Conservation (phyloP, 2,113 vertebrate species). For the Andinoacara biseriatus region DNA sequence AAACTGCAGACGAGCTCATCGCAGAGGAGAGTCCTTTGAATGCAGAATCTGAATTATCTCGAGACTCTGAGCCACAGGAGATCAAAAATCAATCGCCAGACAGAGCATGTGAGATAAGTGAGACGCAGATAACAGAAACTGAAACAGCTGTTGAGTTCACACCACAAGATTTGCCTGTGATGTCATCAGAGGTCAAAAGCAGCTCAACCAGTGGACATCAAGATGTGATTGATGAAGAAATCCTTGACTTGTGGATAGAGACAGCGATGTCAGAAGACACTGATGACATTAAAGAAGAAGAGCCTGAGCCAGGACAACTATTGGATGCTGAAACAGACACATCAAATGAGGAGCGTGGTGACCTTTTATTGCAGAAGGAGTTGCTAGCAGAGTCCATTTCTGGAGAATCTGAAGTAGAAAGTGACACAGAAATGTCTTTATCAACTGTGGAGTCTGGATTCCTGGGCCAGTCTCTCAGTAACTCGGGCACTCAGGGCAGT, state of each 20-base stretch:
- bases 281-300: neutral
- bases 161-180: neutral
- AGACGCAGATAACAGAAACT: neutral
- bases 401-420: slow-evolving; percentile 11
- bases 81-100: neutral
- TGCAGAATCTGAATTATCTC: neutral
- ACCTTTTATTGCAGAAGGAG: slow-evolving; percentile 6
- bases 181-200: neutral
- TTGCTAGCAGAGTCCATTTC: neutral
- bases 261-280: slow-evolving; percentile 1
- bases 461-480: slow-evolving; percentile 16
- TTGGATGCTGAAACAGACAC: neutral
- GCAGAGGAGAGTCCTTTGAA: neutral
- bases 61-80: neutral
- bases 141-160: neutral
- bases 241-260: slow-evolving; percentile 56
- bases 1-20: neutral
- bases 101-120: neutral
- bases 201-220: neutral
- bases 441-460: slow-evolving; percentile 39
- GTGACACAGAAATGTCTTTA: slow-evolving; percentile 33
- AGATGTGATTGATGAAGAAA: slow-evolving; percentile 56
- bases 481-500: neutral
- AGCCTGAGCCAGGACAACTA: slow-evolving; percentile 9
- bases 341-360: neutral